A percentile compares a stretch with the other conserved stretches of the same genome.
Conservation (phyloP, 2,888 invertebrate species). For the Polylopha cassiicola region DNA sequence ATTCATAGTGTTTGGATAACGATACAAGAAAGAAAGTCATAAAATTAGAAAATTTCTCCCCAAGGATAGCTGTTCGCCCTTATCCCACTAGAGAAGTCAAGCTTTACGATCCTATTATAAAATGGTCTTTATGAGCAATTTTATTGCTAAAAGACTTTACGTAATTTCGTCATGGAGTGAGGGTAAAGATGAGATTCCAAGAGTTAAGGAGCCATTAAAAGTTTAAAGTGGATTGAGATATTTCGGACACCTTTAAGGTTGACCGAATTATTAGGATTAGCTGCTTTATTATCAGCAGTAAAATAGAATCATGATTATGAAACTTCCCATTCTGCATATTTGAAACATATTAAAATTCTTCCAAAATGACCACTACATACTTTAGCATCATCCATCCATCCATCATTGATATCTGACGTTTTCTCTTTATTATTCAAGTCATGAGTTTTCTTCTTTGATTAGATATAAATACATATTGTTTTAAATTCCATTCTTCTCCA, state of each 20-base stretch:
- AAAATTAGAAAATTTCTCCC: slow-evolving; percentile 65
- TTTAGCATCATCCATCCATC: no score
- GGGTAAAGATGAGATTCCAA: slow-evolving; percentile 64
- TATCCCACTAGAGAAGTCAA: slow-evolving; percentile 47
- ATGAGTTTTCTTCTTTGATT: no score
- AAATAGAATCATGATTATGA: no score
- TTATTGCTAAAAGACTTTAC: slow-evolving; percentile 74
- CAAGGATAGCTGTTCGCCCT: slow-evolving; percentile 34
- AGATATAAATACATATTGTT: no score
- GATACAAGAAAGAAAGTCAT: slow-evolving; percentile 55
- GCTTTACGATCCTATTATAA: slow-evolving; percentile 74
- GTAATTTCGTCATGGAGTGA: slow-evolving; percentile 71
- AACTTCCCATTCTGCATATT: no score
- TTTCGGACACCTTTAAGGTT: slow-evolving; percentile 42
- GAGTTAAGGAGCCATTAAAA: slow-evolving; percentile 64
- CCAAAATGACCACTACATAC: no score
- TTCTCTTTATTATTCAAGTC: no score
- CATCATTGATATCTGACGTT: no score
- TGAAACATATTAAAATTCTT: no score
- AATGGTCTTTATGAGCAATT: slow-evolving; percentile 72
- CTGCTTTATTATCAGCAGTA: no score
- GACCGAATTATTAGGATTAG: slow-evolving; percentile 10
- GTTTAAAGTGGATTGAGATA: slow-evolving; percentile 49
- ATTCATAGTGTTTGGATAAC: slow-evolving; percentile 49
- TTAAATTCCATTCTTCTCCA: no score